Percentiles rank a stretch among this genome's conserved stretches.
These are phyloP conservation scores for Pachyuromys duprasi DNA, from an alignment of 2,797 vertebrate species.

Conservation along the genomic window DNA sequence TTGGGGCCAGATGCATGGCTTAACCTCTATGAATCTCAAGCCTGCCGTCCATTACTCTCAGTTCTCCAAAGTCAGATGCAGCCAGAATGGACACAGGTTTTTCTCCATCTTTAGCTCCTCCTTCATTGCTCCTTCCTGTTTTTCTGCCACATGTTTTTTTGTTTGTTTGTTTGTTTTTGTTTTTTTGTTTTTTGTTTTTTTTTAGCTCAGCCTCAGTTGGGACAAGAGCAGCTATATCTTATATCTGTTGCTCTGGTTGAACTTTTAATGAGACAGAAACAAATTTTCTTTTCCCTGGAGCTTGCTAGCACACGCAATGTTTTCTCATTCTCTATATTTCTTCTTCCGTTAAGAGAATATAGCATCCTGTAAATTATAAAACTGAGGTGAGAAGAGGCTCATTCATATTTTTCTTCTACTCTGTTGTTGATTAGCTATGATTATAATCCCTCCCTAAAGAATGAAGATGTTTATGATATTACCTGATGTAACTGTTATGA, in stretches of 20 bases:
- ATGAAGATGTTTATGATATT: neutral
- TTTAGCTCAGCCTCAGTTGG: neutral
- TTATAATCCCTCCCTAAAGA: neutral
- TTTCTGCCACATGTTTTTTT: too few species aligned
- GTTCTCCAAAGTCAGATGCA: neutral
- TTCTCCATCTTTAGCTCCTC: too few species aligned
- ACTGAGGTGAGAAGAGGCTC: neutral
- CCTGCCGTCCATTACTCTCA: neutral
- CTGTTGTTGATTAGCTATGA: neutral
- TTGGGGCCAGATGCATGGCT: neutral
- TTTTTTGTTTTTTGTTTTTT: too few species aligned
- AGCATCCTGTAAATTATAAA: neutral
- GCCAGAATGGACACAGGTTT: neutral
- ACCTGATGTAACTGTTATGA: neutral
- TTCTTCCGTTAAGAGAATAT: neutral
- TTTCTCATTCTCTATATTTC: neutral
- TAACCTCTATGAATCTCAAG: neutral
- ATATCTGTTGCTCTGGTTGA: neutral
- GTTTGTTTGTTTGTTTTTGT: too few species aligned
- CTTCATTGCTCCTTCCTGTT: neutral
- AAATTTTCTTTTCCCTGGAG: neutral
- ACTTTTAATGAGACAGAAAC: neutral
- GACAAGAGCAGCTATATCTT: too few species aligned
- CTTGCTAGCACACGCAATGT: neutral
- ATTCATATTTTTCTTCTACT: neutral